Percentiles rank a stretch among this genome's conserved stretches.
phyloP scores from a whole-genome alignment of 2,113 vertebrate genomes.

The Lepisosteus osseus region DNA sequence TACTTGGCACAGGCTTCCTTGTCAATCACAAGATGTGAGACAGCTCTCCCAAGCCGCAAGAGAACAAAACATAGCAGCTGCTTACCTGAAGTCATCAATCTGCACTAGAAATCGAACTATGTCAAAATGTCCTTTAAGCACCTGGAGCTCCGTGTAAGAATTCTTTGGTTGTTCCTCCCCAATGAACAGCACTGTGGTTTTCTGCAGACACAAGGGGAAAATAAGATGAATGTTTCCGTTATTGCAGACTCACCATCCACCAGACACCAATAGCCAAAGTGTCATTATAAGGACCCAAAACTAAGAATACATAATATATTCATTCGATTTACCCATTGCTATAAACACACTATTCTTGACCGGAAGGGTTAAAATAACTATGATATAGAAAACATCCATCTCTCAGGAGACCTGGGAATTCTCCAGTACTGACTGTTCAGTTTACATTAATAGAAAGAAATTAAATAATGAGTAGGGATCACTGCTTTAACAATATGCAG shows the following conservation, averaged over 20 bases:
- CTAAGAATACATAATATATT: too few species aligned
- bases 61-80: conserved; percentile 36
- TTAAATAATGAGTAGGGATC: too few species aligned
- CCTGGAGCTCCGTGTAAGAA: conserved; percentile 90
- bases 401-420: too few species aligned
- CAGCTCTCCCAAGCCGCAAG: conserved; percentile 32
- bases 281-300: too few species aligned
- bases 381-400: too few species aligned
- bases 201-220: conserved; percentile 62
- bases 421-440: too few species aligned
- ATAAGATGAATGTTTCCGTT: conserved; percentile 2
- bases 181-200: conserved; percentile 79
- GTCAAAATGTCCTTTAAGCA: conserved; percentile 91
- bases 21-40: conserved; percentile 37
- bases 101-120: conserved; percentile 93
- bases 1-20: conserved; percentile 40
- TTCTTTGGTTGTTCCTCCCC: conserved; percentile 93
- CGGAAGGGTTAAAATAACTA: too few species aligned
- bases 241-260: background rate
- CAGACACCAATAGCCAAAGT: too few species aligned
- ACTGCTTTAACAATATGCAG: too few species aligned
- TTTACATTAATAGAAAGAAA: too few species aligned
- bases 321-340: too few species aligned
- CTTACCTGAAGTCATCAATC: conserved; percentile 92
- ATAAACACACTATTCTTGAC: too few species aligned